Base-by-base conservation (phyloP, 2,797 vertebrate genomes). In the Crotalus adamanteus region DNA sequence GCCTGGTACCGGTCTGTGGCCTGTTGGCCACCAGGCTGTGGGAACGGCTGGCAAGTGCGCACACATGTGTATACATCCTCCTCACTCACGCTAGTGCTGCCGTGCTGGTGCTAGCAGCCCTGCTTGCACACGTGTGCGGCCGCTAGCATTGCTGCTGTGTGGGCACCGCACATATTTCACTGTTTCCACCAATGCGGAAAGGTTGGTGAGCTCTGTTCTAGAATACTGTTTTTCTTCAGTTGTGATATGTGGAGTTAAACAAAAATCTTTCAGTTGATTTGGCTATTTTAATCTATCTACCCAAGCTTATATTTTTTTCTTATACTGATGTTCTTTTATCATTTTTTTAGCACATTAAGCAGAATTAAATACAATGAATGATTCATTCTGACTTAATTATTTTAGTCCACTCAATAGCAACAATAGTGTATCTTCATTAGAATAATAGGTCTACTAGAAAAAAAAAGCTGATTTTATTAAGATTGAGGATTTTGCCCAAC, bases 311-410 rank as follows among this genome's bases (percentile, higher is more conserved):
- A 63, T 56, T 18, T 8, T 85, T 25, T 59, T 83, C 31, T 53
- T 63, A 47, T 65, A 31, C 25, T 65, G 93, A 96, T 96, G 93
- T 95, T 95, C 93, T 92, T 0, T 94, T 96, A 86, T n/a, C 95
- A 90, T 4, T 93, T 95, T 95, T 95, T 95, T 96, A 94, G 90
- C 89, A 93, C 91, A 94, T 95, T 96, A 96, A 95, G 88, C 53
- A 93, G 93, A 96, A 95, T 92, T 91, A 96, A 95, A 96, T 94
- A 92, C 90, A 92, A 94, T 94, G 95, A 96, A 92, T 95, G 96
- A 96, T 96, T 96, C 94, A 56, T 96, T 96, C 94, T 93, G 95
- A 94, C 92, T 96, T 96, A 96, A 96, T 96, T 96, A 93, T 93
- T 9, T 92, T 73, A 47, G 60, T 20, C 31, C 55, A 92, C 9